These are phyloP conservation scores for Apis laboriosa DNA, from an alignment of 1,140 invertebrate species.

Conservation along the genomic window DNA sequence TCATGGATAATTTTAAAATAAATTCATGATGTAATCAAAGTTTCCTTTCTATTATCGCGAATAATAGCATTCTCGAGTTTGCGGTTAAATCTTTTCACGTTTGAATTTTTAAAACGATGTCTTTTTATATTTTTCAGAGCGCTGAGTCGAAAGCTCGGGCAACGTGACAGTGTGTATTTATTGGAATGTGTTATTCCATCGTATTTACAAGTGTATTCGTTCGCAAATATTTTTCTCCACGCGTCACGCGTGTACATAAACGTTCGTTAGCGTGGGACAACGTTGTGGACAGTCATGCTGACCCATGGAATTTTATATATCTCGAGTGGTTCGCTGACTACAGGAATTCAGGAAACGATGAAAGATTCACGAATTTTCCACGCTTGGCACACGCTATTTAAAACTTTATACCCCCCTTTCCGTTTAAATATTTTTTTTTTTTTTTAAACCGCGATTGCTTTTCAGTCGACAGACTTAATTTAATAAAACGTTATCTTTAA, in stretches of 20 bases:
- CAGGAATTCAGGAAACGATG: background rate
- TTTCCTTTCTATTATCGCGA: too few species aligned
- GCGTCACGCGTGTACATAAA: slow-evolving; percentile 28
- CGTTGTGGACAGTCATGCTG: slow-evolving; percentile 11
- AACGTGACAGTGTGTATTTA: background rate
- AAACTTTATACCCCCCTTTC: background rate
- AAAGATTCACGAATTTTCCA: background rate
- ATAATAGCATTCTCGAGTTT: background rate
- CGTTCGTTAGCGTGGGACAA: slow-evolving; percentile 30
- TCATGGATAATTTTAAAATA: too few species aligned
- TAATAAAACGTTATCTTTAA: too few species aligned
- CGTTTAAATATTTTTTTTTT: background rate
- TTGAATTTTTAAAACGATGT: background rate
- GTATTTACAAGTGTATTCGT: background rate
- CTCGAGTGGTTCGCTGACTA: background rate
- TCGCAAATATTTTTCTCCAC: slow-evolving; percentile 3
- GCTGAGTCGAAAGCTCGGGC: background rate
- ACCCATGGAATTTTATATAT: slow-evolving; percentile 15
- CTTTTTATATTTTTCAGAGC: background rate
- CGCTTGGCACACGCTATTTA: too few species aligned
- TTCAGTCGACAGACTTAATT: too few species aligned
- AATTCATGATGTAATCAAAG: too few species aligned
- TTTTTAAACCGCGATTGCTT: too few species aligned
- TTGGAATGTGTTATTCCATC: background rate
- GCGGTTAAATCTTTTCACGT: background rate